These are phyloP conservation scores for Eulemur macaco DNA, from an alignment of 2,113 vertebrate genomes.

Conservation along the genomic window DNA sequence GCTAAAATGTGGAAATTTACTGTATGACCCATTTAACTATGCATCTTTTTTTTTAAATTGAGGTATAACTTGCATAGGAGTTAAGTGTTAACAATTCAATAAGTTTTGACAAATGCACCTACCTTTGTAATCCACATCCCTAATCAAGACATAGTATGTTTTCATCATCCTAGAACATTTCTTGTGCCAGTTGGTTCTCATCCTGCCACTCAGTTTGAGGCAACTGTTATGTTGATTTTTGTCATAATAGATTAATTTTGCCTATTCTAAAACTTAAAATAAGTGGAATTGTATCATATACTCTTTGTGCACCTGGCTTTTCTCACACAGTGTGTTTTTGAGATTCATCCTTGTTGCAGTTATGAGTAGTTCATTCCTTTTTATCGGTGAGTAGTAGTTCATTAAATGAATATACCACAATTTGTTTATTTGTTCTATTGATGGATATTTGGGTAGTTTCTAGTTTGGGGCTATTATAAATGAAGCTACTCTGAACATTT, in stretches of 20 bases:
- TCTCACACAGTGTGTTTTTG: neutral
- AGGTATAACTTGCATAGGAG: neutral
- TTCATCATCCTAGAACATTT: neutral
- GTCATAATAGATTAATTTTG: neutral
- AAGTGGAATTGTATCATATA: neutral
- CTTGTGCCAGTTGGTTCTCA: neutral
- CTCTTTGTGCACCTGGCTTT: neutral
- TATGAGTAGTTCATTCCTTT: neutral
- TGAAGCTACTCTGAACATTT: neutral
- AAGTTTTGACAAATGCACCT: slow-evolving; percentile 25
- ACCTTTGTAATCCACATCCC: neutral
- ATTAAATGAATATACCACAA: neutral
- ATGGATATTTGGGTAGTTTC: neutral
- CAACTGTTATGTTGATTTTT: neutral
- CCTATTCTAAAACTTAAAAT: neutral
- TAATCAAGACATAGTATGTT: neutral
- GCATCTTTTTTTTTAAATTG: neutral
- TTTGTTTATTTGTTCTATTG: neutral
- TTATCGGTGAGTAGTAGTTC: neutral
- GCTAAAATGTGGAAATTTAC: neutral
- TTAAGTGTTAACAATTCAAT: neutral
- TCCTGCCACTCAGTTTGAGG: neutral
- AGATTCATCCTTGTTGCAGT: neutral
- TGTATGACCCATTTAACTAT: neutral
- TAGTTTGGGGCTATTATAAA: neutral